Base-by-base conservation (phyloP, 1,140 invertebrate genomes). In the Sitobion miscanthi region DNA sequence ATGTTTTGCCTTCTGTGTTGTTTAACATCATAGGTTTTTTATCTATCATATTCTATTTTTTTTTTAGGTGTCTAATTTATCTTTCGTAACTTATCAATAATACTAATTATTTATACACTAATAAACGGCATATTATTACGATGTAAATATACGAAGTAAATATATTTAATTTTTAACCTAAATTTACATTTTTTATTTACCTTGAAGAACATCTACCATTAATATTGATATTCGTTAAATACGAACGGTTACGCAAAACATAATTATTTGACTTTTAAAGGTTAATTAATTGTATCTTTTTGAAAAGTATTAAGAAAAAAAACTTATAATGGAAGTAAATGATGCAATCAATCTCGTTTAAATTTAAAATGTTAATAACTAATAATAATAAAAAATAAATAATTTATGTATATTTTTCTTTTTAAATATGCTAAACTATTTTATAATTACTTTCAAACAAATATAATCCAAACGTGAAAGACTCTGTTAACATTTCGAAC, bases 201-300 rank as follows among this genome's bases (percentile, higher is more conserved):
- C 30, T 2, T 20, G 14, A 69, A 69, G 30, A 69, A 69, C 62
- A 69, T 69, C 25, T 62, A 30, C 8, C 57, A 11, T 62, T 62
- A 62, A 8, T 30, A 62, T 62, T 69, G 62, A n/a, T 69, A 69
- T 30, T 69, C 30, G 14, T 69, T 23, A 30, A 62, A 62, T 62
- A 62, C 7, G 57, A 62, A 62, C 23, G 4, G 7, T 69, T n/a
- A 35, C 57, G 30, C 1, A 77, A 69, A 69, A 77, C 14, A n/a
- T 77, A 77, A 77, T 77, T n/a, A 77, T 77, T 77, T 77, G 5
- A 77, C 62, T n/a, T 77, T 77, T 77, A 77, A 77, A 77, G 62
- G 62, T 77, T 77, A 77, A 77, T n/a, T 77, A n/a, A 77, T n/a
- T 77, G 14, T 77, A n/a, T 77, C 30, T 77, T 77, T 83, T 83